phyloP scores from a whole-genome alignment of 1,140 invertebrate species.

The Nebria ingens region DNA sequence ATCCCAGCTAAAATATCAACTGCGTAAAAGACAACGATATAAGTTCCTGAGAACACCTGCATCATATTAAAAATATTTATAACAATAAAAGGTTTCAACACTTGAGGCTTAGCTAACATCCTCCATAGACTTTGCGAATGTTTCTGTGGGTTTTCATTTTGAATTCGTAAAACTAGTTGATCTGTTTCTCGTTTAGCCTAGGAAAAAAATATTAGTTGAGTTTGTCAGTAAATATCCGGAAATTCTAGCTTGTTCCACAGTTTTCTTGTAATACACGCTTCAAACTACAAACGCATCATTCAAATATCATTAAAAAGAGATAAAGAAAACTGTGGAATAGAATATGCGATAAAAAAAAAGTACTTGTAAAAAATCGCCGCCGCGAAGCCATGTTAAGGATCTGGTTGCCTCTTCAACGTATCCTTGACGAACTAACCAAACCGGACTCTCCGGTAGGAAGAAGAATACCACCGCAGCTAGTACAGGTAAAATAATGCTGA shows the following conservation, averaged over 20 bases:
- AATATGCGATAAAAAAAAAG: not conserved
- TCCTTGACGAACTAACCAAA: slow-evolving; percentile 53
- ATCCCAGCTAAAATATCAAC: slow-evolving; percentile 53
- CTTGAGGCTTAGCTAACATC: slow-evolving; percentile 40
- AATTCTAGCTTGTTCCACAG: too few relatives aligned
- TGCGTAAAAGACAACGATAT: slow-evolving; percentile 62
- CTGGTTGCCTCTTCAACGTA: slow-evolving; percentile 49
- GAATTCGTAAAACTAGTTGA: slow-evolving; percentile 39
- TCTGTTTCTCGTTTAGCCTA: slow-evolving; percentile 46
- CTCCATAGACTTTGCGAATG: slow-evolving; percentile 33
- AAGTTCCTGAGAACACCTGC: slow-evolving; percentile 61
- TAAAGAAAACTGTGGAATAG: not conserved
- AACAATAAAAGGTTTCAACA: slow-evolving; percentile 57
- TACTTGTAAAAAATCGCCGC: slow-evolving; percentile 40
- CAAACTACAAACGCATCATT: not conserved
- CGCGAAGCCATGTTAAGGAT: slow-evolving; percentile 54
- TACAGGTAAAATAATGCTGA: slow-evolving; percentile 46
- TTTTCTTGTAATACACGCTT: too few relatives aligned
- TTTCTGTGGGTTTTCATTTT: slow-evolving; percentile 38
- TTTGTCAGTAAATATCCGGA: not conserved
- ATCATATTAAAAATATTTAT: slow-evolving; percentile 58
- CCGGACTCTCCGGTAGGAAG: slow-evolving; percentile 59
- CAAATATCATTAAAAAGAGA: slow-evolving; percentile 6
- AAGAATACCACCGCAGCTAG: slow-evolving; percentile 45
- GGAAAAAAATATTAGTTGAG: slow-evolving; percentile 9